These are phyloP conservation scores for Hesperia comma DNA, from an alignment of 2,888 invertebrate species.

Conservation along the genomic window DNA sequence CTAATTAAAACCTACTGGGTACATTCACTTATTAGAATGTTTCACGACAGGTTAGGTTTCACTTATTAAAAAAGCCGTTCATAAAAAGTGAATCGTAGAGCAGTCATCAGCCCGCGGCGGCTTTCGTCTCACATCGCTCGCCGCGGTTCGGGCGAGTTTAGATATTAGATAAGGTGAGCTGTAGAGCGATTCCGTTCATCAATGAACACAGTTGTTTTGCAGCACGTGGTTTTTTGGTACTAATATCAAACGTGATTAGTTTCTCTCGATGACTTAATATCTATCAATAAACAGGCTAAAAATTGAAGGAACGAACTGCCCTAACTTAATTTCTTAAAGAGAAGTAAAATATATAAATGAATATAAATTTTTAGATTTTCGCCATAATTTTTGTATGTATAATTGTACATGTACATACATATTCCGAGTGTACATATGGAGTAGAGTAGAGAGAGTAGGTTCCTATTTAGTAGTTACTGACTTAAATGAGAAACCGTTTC, in stretches of 20 bases:
- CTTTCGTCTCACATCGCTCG: background rate
- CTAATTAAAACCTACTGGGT: too few species aligned
- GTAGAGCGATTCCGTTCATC: background rate
- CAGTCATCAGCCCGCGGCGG: background rate
- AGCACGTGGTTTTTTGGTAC: background rate
- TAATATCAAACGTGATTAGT: background rate
- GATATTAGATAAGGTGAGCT: slow-evolving; percentile 1
- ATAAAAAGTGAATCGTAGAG: background rate
- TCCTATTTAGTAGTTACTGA: too few species aligned
- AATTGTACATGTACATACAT: too few species aligned
- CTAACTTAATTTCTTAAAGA: too few species aligned
- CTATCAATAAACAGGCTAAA: too few species aligned
- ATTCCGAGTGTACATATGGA: too few species aligned
- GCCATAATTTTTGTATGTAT: too few species aligned
- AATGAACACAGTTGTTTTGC: background rate
- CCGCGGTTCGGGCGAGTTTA: background rate
- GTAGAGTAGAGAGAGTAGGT: too few species aligned
- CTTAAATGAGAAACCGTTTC: too few species aligned
- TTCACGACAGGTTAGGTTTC: background rate
- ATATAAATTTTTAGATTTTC: too few species aligned
- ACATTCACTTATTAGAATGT: slow-evolving; percentile 2
- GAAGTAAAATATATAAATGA: too few species aligned
- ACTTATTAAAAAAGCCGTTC: background rate
- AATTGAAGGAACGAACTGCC: too few species aligned
- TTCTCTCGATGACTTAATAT: background rate